phyloP scores from a whole-genome alignment of 2,797 vertebrate genomes.

The Rhabdomys pumilio region DNA sequence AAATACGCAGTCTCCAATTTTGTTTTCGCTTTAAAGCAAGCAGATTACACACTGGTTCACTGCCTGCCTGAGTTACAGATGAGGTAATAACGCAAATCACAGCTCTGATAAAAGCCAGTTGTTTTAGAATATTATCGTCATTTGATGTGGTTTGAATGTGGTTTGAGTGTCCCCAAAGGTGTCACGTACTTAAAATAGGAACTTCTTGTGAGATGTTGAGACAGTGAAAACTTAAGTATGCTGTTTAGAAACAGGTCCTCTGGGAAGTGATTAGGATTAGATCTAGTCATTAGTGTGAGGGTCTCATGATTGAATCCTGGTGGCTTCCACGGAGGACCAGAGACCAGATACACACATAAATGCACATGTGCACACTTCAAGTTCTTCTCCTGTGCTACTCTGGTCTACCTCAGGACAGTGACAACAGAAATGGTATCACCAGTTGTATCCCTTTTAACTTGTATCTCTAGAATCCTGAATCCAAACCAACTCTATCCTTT shows the following conservation, averaged over 20 bases:
- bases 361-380: not conserved
- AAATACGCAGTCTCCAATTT: conserved; percentile 33
- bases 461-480: not conserved
- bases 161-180: not conserved
- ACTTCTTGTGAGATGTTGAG: not conserved
- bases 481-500: not conserved
- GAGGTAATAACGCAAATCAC: conserved; percentile 13
- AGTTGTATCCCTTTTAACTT: not conserved
- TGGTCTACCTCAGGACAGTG: not conserved
- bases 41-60: conserved; percentile 11
- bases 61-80: conserved; percentile 1
- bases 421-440: not conserved
- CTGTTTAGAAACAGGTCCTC: not conserved
- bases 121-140: conserved; percentile 25
- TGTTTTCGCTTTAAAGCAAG: conserved; percentile 35
- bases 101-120: conserved; percentile 1
- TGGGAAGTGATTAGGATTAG: not conserved
- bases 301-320: not conserved
- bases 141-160: not conserved
- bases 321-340: not conserved
- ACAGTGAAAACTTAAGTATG: not conserved
- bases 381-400: not conserved
- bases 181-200: not conserved
- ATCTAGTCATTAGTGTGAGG: not conserved
- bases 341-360: not conserved